A percentile compares a stretch with the other conserved stretches of the same genome.
phyloP scores from a whole-genome alignment of 2,797 vertebrate species.

The Trachops cirrhosus region DNA sequence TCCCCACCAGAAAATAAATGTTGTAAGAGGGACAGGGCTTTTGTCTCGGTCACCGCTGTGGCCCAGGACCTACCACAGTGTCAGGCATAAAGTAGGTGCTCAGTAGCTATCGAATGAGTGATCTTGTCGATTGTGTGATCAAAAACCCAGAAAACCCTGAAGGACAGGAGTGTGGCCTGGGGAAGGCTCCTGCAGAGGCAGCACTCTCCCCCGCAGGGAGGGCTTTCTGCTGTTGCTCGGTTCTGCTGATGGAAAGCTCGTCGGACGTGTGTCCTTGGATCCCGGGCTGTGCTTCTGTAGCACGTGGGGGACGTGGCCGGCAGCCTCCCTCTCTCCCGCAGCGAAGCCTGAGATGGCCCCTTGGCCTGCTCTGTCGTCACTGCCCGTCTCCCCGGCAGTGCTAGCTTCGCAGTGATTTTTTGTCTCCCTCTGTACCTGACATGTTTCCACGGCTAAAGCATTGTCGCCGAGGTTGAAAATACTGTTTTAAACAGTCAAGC shows the following conservation, averaged over 20 bases:
- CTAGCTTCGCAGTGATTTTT: background rate
- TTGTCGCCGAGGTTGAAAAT: background rate
- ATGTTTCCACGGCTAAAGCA: background rate
- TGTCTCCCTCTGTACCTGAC: background rate
- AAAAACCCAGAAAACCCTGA: background rate
- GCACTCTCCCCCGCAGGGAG: background rate
- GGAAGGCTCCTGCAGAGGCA: background rate
- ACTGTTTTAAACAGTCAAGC: background rate
- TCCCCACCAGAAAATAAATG: background rate
- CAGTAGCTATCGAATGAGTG: background rate
- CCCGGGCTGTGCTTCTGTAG: background rate
- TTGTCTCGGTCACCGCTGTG: background rate
- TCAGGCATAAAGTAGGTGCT: background rate
- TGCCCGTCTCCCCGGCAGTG: background rate
- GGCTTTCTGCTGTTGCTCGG: background rate
- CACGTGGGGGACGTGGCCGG: background rate
- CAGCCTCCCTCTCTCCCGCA: background rate
- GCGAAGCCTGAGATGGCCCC: background rate
- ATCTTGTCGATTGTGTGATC: background rate
- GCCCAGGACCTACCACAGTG: background rate
- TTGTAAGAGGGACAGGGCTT: background rate
- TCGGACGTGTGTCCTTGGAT: background rate
- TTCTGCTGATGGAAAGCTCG: background rate
- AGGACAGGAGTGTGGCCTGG: background rate
- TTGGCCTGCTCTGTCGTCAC: background rate